Conservation (phyloP, 2,888 invertebrate genomes). For the Drosophila affinis region DNA sequence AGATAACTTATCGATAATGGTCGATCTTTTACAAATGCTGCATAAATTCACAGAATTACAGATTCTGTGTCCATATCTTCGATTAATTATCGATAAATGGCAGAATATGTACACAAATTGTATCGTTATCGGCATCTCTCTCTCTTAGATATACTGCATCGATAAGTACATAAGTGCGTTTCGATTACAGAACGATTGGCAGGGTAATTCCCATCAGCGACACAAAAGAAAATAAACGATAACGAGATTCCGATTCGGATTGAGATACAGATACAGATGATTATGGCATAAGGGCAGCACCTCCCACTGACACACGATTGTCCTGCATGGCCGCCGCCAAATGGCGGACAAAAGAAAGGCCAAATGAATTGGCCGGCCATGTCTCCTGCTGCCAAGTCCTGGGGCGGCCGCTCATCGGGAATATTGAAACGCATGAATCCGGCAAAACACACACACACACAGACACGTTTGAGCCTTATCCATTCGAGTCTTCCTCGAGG, state of each 20-base stretch:
- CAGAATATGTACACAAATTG: too few species aligned
- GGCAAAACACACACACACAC: conserved; percentile 26
- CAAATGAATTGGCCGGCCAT: conserved; percentile 19
- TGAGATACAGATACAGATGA: too few species aligned
- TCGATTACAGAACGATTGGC: not conserved
- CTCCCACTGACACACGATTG: not conserved
- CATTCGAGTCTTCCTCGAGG: not conserved
- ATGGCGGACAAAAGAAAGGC: conserved; percentile 24
- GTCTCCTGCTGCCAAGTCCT: not conserved
- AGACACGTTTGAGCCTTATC: conserved; percentile 12
- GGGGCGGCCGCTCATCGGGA: not conserved
- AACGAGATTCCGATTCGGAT: not conserved
- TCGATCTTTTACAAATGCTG: too few species aligned
- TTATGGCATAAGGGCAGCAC: too few species aligned
- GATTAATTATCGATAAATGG: too few species aligned
- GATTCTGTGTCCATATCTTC: too few species aligned
- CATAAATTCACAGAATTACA: too few species aligned
- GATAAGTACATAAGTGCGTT: not conserved
- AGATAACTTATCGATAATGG: too few species aligned
- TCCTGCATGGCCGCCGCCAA: not conserved
- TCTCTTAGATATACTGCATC: too few species aligned
- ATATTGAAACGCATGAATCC: conserved; percentile 23
- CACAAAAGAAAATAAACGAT: not conserved
- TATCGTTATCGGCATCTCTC: too few species aligned
- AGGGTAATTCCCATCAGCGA: not conserved